Evolutionary conservation across 2,113 vertebrate genomes (phyloP), one percentile per base, ranked within the genome.

Genomic region (Apodemus speciosus): DNA sequence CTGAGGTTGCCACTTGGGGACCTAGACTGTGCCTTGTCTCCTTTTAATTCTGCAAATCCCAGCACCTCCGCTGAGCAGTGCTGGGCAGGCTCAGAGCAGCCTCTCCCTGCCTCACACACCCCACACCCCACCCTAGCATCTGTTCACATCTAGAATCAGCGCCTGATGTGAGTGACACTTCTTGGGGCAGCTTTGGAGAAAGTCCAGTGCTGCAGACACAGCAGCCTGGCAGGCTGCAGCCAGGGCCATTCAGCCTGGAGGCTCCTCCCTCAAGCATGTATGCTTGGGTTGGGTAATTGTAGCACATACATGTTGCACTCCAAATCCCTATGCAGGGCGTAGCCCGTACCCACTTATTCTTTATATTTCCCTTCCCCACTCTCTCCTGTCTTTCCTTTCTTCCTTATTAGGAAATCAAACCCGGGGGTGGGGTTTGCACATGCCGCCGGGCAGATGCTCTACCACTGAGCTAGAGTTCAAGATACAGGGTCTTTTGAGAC

Each of bases 211-310:
- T 40, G 40, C 15, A 51, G n/a, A 40, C 30, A 76, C 7, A 32
- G 56, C 25, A 49, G 69, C 5, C 30, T 9, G 32, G 62, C 38
- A 85, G 81, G 43, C 32, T 51, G 83, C 20, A 51, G 43, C 21
- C 84, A 71, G 32, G 84, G 84, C 53, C 21, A 38, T 35, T 14
- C 14, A 9, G 7, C 64, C 20, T 27, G 76, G 38, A 62, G 46
- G 18, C 11, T 2, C 56, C 77, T n/a, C 43, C 43, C 40, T 43
- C 53, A 83, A 72, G 23, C 27, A 0, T 40, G 23, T 16, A 38
- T 32, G 27, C 10, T 64, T 3, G 9, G 32, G 27, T 20, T 9
- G 0, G 27, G 0, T 8, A 56, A 30, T 32, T 49, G 38, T 6
- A 13, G 68, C 68, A 60, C 0, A 0, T 30, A 32, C 46, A 35